Base-by-base conservation (phyloP, 2,797 vertebrate genomes). In the Tympanoctomys barrerae region DNA sequence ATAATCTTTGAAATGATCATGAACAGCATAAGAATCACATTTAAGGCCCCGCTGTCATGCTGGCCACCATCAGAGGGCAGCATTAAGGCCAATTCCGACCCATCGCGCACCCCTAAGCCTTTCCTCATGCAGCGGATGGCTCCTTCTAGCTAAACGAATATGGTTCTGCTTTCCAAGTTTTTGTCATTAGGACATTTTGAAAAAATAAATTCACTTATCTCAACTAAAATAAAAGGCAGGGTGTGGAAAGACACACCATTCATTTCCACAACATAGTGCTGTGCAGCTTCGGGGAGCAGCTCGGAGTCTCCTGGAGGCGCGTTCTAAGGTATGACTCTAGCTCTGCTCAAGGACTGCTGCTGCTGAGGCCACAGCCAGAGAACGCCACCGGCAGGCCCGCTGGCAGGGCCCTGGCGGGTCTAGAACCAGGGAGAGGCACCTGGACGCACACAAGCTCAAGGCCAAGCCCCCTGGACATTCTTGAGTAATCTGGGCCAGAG, bases 171-270 rank as follows among this genome's bases (percentile, higher is more conserved):
- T 97, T 96, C 94, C 70, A 89, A 87, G 49, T 91, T 88, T 81
- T 39, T 85, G 73, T 7, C 68, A 13, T 87, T 73, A 88, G n/a
- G 73, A 81, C 42, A 90, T 54, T 95, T 68, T 36, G 59, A 59
- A 95, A 86, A 94, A 85, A 71, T 79, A 88, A 95, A 94, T 94
- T 81, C 52, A 87, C 24, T 84, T 91, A 93, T 52, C 94, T 88
- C 89, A 33, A 46, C 14, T 54, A 22, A 49, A 95, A 92, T 79
- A 33, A 64, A 85, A 87, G 49, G 42, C 2, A 42, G 54, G 59
- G 36, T 82, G 6, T 54, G 71, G 77, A 91, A 89, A 91, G 22
- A 7, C 1, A 7, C 9, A 57, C 18, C 22, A 81, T 87, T 93
- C 90, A 62, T 89, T 90, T 75, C 39, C 79, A 61, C n/a, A 33